Base-by-base conservation (phyloP, 2,888 invertebrate species). In the Brachyopa scutellaris region DNA sequence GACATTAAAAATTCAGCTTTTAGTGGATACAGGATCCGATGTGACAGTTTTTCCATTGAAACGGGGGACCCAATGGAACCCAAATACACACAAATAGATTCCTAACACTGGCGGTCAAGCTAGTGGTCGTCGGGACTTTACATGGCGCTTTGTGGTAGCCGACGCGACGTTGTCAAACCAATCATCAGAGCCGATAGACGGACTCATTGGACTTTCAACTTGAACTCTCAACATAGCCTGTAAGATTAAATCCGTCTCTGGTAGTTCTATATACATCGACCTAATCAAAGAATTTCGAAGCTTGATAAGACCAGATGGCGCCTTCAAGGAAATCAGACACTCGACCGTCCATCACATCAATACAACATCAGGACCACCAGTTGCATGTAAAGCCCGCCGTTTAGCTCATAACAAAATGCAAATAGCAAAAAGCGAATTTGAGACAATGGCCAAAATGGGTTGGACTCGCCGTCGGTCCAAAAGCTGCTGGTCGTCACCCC, bases 401-500 rank as follows among this genome's bases (percentile, higher is more conserved):
- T 76, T 91, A 0, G 85, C 87, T 0, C 88, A 88, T 0, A 80
- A 84, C 9, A 84, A 82, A 40, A 21, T 84, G 2, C 36, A 31
- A 7, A 70, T 79, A 0, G 85, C 84, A 1, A 69, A 59, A 31
- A 13, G 23, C 1, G 80, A 85, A 13, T 82, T 86, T 15, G 62
- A 85, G 6, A 66, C 33, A 2, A 36, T 85, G 3, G 23, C 84
- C 3, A 85, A 90, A 36, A 74, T 86, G 7, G 91, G 90, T 0
- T 89, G 90, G 5, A 89, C 89, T 33, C 85, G 89, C 2, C 90
- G 89, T 0, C n/a, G n/a, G n/a, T 91, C 90, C 0, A 87, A 86
- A 3, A 89, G 89, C 51, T 82, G 86, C 0, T 91, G 89, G 90
- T 86, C 90, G 0, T 88, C 87, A 36, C 90, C 89, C 0, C 84